A percentile compares a stretch with the other conserved stretches of the same genome.
These are phyloP conservation scores for Natator depressus DNA, from an alignment of 2,113 vertebrate genomes.

Conservation along the genomic window DNA sequence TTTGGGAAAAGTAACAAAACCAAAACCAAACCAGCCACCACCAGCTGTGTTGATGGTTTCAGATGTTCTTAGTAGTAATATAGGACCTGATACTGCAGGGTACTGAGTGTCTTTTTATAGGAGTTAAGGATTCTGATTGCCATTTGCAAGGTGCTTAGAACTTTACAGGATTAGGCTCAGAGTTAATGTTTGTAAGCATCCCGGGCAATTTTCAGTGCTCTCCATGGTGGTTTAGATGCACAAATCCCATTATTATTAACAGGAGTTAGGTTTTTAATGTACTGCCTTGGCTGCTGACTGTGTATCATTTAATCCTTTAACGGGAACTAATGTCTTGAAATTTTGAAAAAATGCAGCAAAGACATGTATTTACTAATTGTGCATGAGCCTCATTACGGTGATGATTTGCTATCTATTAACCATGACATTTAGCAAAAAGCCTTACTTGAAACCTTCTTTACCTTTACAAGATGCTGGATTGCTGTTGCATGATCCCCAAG, in stretches of 20 bases:
- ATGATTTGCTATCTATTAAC: background rate
- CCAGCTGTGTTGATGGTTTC: background rate
- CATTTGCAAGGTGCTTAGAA: background rate
- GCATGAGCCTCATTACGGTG: too few species aligned
- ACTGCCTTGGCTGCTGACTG: too few species aligned
- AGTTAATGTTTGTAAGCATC: background rate
- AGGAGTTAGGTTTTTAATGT: too few species aligned
- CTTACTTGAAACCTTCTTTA: background rate
- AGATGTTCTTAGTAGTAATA: background rate
- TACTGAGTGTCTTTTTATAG: background rate
- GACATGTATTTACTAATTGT: too few species aligned
- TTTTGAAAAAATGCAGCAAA: too few species aligned
- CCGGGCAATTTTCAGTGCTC: background rate
- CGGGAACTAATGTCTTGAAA: too few species aligned
- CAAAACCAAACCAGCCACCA: background rate
- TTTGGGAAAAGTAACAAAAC: too few species aligned
- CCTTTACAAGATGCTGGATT: constrained; percentile 75
- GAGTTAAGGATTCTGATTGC: background rate
- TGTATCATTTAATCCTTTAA: too few species aligned
- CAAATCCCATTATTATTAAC: too few species aligned
- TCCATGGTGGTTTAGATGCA: background rate
- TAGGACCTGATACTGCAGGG: background rate
- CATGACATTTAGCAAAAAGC: background rate
- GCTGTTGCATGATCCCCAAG: constrained; percentile 61
- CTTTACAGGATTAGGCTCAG: background rate